Conservation (phyloP, 2,113 vertebrate genomes). For the Petroica traversi region DNA sequence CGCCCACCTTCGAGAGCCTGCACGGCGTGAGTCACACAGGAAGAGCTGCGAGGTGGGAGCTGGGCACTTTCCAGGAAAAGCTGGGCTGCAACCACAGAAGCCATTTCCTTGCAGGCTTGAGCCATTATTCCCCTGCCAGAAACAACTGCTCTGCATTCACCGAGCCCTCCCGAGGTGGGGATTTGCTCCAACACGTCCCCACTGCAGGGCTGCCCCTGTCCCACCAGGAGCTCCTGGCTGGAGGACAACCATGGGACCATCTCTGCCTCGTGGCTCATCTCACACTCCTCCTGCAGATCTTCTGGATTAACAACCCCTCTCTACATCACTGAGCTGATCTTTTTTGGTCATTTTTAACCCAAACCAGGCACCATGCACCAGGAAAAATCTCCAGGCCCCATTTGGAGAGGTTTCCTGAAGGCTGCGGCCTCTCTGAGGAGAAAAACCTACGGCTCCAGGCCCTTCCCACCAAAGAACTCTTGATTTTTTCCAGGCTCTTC, state of each 20-base stretch:
- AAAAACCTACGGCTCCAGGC: neutral
- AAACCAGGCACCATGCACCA: neutral
- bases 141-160: neutral
- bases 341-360: neutral
- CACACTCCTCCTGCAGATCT: neutral
- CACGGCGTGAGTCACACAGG: neutral
- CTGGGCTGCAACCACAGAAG: neutral
- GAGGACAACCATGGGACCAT: rapidly evolving
- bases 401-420: neutral
- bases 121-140: neutral
- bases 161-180: neutral
- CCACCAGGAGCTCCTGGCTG: neutral
- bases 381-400: neutral
- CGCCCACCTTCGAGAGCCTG: neutral
- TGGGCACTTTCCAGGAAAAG: conserved; percentile 56
- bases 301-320: neutral
- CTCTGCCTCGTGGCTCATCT: rapidly evolving
- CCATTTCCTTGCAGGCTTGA: neutral
- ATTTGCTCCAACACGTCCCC: neutral
- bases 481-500: neutral
- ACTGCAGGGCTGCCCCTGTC: rapidly evolving
- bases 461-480: neutral
- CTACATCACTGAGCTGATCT: neutral
- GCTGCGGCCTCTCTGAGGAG: neutral
- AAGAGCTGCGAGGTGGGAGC: conserved; percentile 13